phyloP scores from a whole-genome alignment of 2,888 invertebrate genomes.

The Iphiclides podalirius region DNA sequence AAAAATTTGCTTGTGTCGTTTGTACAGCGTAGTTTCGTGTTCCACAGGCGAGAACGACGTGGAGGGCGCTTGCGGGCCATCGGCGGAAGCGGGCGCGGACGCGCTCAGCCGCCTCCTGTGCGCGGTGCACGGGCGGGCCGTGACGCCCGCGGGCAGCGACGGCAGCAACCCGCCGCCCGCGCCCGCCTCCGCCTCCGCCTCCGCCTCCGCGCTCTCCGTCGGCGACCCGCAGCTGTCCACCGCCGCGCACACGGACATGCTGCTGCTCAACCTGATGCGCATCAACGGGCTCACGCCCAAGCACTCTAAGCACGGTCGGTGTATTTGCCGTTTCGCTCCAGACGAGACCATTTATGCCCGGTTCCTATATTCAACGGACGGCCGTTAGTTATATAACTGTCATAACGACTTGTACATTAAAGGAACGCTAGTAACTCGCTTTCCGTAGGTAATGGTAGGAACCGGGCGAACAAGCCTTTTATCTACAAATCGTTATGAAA shows the following conservation, averaged over 20 bases:
- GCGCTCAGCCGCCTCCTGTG: slow-evolving; percentile 58
- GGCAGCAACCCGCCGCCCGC: slow-evolving; percentile 39
- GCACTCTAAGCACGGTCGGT: slow-evolving; percentile 48
- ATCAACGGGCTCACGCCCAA: slow-evolving; percentile 60
- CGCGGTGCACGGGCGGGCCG: slow-evolving; percentile 46
- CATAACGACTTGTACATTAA: too few relatives aligned
- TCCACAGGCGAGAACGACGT: slow-evolving; percentile 72
- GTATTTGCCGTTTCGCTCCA: too few relatives aligned
- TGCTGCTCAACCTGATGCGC: slow-evolving; percentile 67
- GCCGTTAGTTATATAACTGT: too few relatives aligned
- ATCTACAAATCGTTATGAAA: too few relatives aligned
- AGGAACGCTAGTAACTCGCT: too few relatives aligned
- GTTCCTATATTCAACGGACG: too few relatives aligned
- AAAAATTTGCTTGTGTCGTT: too few relatives aligned
- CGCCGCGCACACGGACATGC: slow-evolving; percentile 66
- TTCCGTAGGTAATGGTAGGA: too few relatives aligned
- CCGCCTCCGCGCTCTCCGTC: slow-evolving; percentile 24
- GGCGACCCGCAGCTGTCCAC: slow-evolving; percentile 59
- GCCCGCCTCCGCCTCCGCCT: slow-evolving; percentile 35
- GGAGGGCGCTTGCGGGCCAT: slow-evolving; percentile 48
- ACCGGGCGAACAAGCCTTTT: too few relatives aligned
- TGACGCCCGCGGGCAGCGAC: slow-evolving; percentile 35
- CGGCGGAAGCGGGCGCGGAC: slow-evolving; percentile 37
- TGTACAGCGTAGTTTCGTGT: too few relatives aligned
- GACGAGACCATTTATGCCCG: too few relatives aligned